Evolutionary conservation across 2,113 vertebrate genomes (phyloP).

Genomic region (Ammodytes dubius): DNA sequence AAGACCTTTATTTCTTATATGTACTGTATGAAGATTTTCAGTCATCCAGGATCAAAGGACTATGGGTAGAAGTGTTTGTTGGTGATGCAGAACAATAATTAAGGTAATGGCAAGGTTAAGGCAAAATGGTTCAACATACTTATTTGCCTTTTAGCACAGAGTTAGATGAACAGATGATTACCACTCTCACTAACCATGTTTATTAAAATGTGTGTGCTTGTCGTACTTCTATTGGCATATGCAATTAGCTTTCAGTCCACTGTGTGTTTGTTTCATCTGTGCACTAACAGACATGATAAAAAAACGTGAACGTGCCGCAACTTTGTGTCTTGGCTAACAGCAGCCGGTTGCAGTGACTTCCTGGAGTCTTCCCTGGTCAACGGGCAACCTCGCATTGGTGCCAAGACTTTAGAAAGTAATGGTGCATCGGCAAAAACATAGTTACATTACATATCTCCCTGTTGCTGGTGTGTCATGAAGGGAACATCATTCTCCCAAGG

Average conservation of each 20-base stretch:
- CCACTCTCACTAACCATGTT: background rate
- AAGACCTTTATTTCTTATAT: slow-evolving; percentile 4
- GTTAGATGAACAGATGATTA: background rate
- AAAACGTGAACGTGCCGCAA: background rate
- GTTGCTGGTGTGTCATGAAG: too few species aligned
- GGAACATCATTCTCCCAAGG: background rate
- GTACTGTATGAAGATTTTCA: background rate
- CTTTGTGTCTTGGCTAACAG: too few species aligned
- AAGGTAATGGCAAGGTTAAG: background rate
- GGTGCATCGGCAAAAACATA: background rate
- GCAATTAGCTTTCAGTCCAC: background rate
- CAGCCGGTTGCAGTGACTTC: background rate
- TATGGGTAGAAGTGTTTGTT: background rate
- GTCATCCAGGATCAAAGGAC: slow-evolving; percentile 21
- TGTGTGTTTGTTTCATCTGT: background rate
- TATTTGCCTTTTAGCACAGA: background rate
- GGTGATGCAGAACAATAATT: background rate
- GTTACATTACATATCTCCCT: background rate
- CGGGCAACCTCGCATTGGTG: background rate
- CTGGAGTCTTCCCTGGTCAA: background rate
- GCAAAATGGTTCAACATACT: background rate
- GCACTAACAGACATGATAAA: background rate
- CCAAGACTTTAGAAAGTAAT: background rate
- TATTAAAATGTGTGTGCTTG: too few species aligned
- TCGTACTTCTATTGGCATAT: too few species aligned